phyloP scores from a whole-genome alignment of 2,113 vertebrate genomes.

The Halcyon senegalensis region DNA sequence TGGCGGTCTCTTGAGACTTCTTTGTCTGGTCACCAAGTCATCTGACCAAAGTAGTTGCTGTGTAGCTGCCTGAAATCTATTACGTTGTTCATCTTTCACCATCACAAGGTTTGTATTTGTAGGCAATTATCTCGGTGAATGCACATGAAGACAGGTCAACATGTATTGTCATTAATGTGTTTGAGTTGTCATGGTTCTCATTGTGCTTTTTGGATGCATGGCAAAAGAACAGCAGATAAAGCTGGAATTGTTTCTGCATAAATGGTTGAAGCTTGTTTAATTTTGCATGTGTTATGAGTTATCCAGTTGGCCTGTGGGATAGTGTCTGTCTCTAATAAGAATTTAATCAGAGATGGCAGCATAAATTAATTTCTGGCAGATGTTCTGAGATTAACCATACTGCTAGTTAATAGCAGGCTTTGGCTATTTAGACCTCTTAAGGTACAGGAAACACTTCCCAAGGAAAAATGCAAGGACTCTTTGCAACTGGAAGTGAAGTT shows the following conservation, averaged over 20 bases:
- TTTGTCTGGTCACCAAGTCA: background rate
- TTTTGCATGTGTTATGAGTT: background rate
- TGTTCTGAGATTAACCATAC: background rate
- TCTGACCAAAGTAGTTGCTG: background rate
- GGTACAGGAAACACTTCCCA: background rate
- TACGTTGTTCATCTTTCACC: background rate
- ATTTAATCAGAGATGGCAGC: background rate
- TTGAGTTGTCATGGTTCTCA: background rate
- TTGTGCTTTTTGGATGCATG: background rate
- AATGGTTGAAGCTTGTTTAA: background rate
- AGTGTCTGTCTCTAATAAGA: background rate
- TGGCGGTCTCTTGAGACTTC: background rate
- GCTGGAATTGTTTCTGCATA: background rate
- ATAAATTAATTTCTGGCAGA: background rate
- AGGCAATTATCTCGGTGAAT: background rate
- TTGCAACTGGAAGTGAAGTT: background rate
- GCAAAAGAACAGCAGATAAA: background rate
- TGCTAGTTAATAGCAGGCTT: background rate
- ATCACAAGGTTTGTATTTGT: background rate
- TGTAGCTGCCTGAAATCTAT: background rate
- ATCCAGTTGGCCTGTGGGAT: background rate
- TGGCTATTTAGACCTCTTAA: background rate
- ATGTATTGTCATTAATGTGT: background rate
- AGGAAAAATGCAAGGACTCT: background rate
- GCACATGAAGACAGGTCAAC: background rate